Evolutionary conservation across 2,797 vertebrate genomes (phyloP), one percentile per base, ranked within the genome.

Genomic region (Sebastes aleutianus): DNA sequence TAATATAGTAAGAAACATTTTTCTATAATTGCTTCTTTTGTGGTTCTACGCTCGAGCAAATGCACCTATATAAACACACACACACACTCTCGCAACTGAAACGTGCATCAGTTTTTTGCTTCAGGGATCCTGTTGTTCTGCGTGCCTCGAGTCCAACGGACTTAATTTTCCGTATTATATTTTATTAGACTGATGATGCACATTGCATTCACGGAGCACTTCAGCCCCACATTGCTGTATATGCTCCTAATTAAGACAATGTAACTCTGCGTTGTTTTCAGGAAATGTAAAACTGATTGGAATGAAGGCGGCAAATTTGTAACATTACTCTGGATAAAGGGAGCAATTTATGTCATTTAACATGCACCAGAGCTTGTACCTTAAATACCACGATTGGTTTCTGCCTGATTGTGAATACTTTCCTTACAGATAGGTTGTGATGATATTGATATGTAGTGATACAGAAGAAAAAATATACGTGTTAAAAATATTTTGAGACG

Each of bases 101-200:
- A 75, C 54, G 61, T 80, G 76, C 83, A 66, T 80, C 56, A 62
- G 0, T 43, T 73, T 86, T n/a, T 86, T 79, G 81, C 74, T 73
- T 26, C 39, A 70, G 78, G 79, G 70, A 74, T 72, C 77, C 79
- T 87, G 83, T 90, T 91, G 79, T 85, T 84, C 63, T 87, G 76
- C 72, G 84, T 93, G 91, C 86, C 84, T 85, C 77, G 53, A 78
- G 82, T 88, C 75, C 83, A 70, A 59, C 79, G 57, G 84, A 86
- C 83, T 91, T 91, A 63, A 92, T 94, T 94, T 87, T 70, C 77
- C 18, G 43, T 3, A 64, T 86, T 88, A 82, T 76, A 88, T 91
- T 92, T 83, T 59, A 93, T 94, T 90, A 91, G 82, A 78, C 78
- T 89, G 86, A 92, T 90, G 74, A 93, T 89, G 78, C 85, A 88